These are phyloP conservation scores for Conopomorpha cramerella DNA, from an alignment of 1,140 invertebrate genomes.

Conservation along the genomic window DNA sequence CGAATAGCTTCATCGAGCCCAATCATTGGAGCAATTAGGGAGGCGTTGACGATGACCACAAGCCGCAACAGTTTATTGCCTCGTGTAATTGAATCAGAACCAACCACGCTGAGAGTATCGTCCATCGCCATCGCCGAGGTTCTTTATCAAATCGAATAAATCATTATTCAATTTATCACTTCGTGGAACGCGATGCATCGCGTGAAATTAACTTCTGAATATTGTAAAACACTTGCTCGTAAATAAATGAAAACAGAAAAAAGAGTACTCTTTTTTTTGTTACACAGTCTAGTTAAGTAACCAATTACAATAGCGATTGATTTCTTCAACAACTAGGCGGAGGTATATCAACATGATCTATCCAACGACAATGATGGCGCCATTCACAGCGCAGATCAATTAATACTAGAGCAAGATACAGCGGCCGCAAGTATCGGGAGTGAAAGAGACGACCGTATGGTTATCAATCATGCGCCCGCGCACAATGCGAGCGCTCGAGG, in stretches of 20 bases:
- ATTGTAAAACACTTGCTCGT: too few species aligned
- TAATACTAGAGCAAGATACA: constrained; percentile 29
- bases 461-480: constrained; percentile 52
- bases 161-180: background rate
- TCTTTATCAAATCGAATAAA: background rate
- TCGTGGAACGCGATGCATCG: background rate
- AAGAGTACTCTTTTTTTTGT: constrained; percentile 1
- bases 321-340: constrained; percentile 25
- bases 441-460: constrained; percentile 18
- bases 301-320: constrained; percentile 29
- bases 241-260: constrained; percentile 4
- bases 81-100: constrained; percentile 3
- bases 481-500: constrained; percentile 38
- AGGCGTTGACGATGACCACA: too few species aligned
- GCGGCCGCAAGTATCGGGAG: background rate
- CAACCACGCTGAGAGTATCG: background rate
- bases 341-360: constrained; percentile 31
- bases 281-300: constrained; percentile 5
- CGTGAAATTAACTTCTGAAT: background rate
- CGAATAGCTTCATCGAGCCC: too few species aligned
- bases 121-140: background rate
- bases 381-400: constrained; percentile 45
- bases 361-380: constrained; percentile 37
- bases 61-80: too few species aligned
- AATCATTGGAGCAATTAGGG: too few species aligned